Percentiles rank a stretch among this genome's conserved stretches.
phyloP scores from a whole-genome alignment of 2,888 invertebrate genomes.

The Tetranychus truncatus region DNA sequence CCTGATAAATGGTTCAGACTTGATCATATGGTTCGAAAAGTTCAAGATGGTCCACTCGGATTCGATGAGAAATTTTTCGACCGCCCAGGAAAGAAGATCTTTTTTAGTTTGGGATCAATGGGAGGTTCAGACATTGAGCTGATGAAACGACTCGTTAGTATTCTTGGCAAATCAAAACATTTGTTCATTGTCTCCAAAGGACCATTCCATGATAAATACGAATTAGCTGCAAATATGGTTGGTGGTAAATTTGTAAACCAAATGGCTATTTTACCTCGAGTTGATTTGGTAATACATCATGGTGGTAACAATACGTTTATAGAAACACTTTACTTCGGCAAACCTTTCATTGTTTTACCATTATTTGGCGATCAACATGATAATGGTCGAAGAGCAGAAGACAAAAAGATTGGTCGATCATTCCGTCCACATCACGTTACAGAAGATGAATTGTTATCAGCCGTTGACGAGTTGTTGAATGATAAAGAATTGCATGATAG shows the following conservation, averaged over 20 bases:
- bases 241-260: neutral
- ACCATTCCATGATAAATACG: neutral
- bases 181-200: slow-evolving; percentile 1
- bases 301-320: neutral
- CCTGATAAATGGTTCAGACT: neutral
- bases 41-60: neutral
- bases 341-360: slow-evolving; percentile 18
- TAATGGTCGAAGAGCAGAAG: slow-evolving; percentile 1
- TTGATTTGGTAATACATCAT: neutral
- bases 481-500: neutral
- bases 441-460: neutral
- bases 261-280: neutral
- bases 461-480: neutral
- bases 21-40: neutral
- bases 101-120: slow-evolving; percentile 6
- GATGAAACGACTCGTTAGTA: neutral
- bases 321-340: slow-evolving; percentile 7
- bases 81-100: neutral
- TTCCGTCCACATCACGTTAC: neutral
- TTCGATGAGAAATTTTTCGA: neutral
- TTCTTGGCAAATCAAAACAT: neutral
- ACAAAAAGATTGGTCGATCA: neutral
- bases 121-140: neutral
- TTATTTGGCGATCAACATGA: slow-evolving; percentile 7
- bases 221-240: slow-evolving; percentile 1